Percentiles rank a stretch among this genome's conserved stretches.
phyloP scores from a whole-genome alignment of 1,140 invertebrate species.

The Philotrypesis tridentata region DNA sequence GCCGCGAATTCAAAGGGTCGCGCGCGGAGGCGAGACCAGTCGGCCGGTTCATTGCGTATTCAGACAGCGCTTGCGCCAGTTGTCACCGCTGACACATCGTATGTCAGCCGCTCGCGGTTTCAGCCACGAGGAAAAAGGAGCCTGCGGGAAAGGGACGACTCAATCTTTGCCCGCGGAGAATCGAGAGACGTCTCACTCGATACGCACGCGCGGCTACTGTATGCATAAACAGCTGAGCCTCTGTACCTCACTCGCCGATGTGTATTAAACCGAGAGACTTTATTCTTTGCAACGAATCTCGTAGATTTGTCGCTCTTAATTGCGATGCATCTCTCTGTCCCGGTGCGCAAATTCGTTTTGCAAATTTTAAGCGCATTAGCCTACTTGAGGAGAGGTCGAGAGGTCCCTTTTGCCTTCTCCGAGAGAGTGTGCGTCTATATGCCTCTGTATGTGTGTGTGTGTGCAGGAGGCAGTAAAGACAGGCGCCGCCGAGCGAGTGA shows the following conservation, averaged over 20 bases:
- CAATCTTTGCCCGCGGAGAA: conserved; percentile 63
- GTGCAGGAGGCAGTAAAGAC: background rate
- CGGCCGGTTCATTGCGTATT: conserved; percentile 71
- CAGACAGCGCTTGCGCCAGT: conserved; percentile 72
- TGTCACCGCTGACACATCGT: conserved; percentile 74
- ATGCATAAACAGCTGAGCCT: conserved; percentile 13
- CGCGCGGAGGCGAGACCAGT: background rate
- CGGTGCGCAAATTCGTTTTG: background rate
- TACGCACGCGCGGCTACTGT: conserved; percentile 9
- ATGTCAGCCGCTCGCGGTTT: conserved; percentile 68
- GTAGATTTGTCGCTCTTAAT: background rate
- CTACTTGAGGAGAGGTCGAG: conserved; percentile 12
- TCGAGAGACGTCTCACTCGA: conserved; percentile 38
- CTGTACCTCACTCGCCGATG: too few species aligned
- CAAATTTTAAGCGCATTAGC: conserved; percentile 38
- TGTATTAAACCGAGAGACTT: too few species aligned
- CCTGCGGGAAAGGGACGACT: conserved; percentile 63
- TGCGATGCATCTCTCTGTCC: background rate
- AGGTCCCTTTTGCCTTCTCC: background rate
- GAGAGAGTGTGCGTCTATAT: too few species aligned
- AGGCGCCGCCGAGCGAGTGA: conserved; percentile 4
- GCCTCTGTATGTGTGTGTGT: background rate
- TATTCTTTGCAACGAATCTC: too few species aligned
- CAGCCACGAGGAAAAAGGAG: conserved; percentile 60
- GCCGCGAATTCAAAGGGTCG: background rate